These are phyloP conservation scores for Colistium nudipinnis DNA, from an alignment of 2,113 vertebrate species.

Conservation along the genomic window DNA sequence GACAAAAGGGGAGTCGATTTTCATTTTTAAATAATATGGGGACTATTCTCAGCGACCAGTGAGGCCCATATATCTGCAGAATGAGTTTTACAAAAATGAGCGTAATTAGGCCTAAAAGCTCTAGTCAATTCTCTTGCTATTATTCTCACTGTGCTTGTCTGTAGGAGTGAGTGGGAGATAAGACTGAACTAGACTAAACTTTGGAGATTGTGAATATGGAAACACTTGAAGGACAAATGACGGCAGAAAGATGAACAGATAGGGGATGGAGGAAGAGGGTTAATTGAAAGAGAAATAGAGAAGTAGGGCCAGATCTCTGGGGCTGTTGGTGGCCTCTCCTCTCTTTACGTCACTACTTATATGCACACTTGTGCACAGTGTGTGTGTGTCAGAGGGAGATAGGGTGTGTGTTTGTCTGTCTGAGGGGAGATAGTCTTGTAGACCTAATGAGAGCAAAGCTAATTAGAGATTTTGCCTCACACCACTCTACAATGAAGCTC, in stretches of 20 bases:
- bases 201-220: constrained; percentile 51
- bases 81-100: constrained; percentile 47
- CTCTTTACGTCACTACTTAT: constrained; percentile 24
- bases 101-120: constrained; percentile 66
- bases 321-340: constrained; percentile 39
- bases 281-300: constrained; percentile 70
- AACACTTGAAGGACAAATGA: constrained; percentile 49
- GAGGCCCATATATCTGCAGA: constrained; percentile 30
- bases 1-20: constrained; percentile 5
- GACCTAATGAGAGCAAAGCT: constrained; percentile 74
- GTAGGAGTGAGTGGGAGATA: constrained; percentile 58
- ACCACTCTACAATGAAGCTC: constrained; percentile 44
- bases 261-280: constrained; percentile 50
- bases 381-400: constrained; percentile 17
- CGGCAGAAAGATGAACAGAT: constrained; percentile 49
- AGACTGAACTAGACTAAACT: constrained; percentile 65
- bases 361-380: constrained; percentile 5
- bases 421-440: constrained; percentile 52
- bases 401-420: constrained; percentile 43
- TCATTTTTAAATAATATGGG: background rate
- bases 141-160: constrained; percentile 56
- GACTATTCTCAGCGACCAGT: constrained; percentile 32
- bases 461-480: constrained; percentile 70
- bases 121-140: constrained; percentile 53
- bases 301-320: constrained; percentile 63